Evolutionary conservation across 2,113 vertebrate species (phyloP), one percentile per base, ranked within the genome.

Genomic region (Scatophagus argus): DNA sequence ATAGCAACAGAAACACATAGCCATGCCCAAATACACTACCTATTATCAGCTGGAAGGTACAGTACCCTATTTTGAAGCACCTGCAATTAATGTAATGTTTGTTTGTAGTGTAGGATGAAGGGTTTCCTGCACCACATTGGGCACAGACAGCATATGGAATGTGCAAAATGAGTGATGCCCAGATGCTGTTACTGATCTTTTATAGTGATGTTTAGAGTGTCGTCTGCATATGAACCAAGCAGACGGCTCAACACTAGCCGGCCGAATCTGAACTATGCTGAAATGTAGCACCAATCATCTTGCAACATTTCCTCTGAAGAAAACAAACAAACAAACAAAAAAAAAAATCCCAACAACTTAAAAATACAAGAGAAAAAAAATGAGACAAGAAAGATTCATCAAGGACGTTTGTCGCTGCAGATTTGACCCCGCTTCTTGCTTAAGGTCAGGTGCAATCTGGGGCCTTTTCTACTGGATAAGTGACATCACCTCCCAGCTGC

Each of bases 391-490:
- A 91, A 90, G 93, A 90, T 77, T 91, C 77, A 93, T 92, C 2
- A 90, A 93, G 93, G 93, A 94, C 89, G 93, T 95, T 94, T 94
- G 92, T 93, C 94, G 94, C 92, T 91, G 94, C 95, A 95, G 90
- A 93, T 87, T 90, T 89, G 79, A 91, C 88, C 91, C 93, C 92
- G 91, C 87, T 89, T 89, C 70, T 87, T 73, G 38, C 52, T 77
- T 79, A 83, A 92, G 92, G 83, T 90, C 77, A 85, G 89, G 93
- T 93, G 93, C 94, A 95, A 95, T 94, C 94, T 89, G 80, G 89
- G 89, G 94, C 92, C 55, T 68, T 77, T 27, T 91, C 32, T 84
- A 75, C 94, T 93, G 87, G 84, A 85, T 83, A 77, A 87, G 83
- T 80, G 85, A 91, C 63, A 29, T 72, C 77, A 93, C 95, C 93